Evolutionary conservation across 64 coral and sea anemone genomes (phyloP).

Genomic region (Pachyseris speciosa): DNA sequence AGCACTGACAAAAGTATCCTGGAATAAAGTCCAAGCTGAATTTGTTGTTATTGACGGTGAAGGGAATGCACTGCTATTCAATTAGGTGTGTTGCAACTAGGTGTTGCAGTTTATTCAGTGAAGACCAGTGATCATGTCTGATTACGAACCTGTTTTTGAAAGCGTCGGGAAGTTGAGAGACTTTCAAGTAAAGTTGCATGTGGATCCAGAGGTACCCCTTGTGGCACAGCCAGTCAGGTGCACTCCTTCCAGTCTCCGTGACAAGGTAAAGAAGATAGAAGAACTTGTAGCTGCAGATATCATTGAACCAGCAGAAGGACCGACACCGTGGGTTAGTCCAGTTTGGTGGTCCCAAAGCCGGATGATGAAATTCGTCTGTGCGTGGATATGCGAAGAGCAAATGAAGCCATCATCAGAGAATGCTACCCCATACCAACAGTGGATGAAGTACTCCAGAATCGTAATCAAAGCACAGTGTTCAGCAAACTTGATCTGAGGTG

Average conservation of each 20-base stretch:
- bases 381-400: too few relatives aligned
- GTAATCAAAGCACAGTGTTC: background rate
- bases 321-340: conserved; percentile 27
- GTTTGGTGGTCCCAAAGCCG: conserved; percentile 15
- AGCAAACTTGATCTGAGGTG: background rate
- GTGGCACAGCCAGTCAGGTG: conserved; percentile 4
- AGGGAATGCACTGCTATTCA: background rate
- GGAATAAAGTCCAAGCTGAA: background rate
- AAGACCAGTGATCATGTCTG: background rate
- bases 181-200: conserved; percentile 13
- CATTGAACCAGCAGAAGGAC: conserved; percentile 18
- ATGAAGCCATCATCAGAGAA: conserved; percentile 9
- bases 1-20: background rate
- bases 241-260: conserved; percentile 9
- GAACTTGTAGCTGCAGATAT: conserved; percentile 29
- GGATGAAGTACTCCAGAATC: conserved; percentile 26
- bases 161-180: conserved; percentile 37
- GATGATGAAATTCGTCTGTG: conserved; percentile 2
- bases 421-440: conserved; percentile 38
- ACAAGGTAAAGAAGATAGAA: conserved; percentile 13
- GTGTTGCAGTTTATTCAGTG: background rate
- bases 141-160: conserved; percentile 36
- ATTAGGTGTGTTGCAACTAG: background rate
- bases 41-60: too few relatives aligned
- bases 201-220: background rate